Percentiles rank a stretch among this genome's conserved stretches.
Conservation (phyloP, 2,888 invertebrate species). For the Meiosimyza platycephala region DNA sequence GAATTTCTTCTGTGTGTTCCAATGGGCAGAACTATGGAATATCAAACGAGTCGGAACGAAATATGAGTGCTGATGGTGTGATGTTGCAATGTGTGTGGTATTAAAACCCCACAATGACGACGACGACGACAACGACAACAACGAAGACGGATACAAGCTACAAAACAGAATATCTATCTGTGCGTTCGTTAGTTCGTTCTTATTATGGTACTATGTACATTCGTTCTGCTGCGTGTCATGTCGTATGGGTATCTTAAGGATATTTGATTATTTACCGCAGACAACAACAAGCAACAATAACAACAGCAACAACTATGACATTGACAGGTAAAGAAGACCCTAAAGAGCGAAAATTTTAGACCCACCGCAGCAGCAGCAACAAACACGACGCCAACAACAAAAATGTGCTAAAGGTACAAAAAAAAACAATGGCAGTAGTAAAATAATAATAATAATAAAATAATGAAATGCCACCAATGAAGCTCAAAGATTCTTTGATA, state of each 20-base stretch:
- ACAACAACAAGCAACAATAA: conserved; percentile 16
- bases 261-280: conserved; percentile 28
- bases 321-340: conserved; percentile 46
- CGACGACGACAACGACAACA: conserved; percentile 17
- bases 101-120: conserved; percentile 2
- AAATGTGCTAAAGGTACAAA: not conserved
- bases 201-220: not conserved
- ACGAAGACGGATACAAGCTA: conserved; percentile 30
- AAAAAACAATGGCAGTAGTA: conserved; percentile 22
- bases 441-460: conserved; percentile 31
- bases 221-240: not conserved
- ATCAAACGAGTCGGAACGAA: no score
- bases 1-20: no score
- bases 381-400: no score
- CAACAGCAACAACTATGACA: conserved; percentile 5
- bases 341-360: conserved; percentile 18
- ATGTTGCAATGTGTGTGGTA: conserved; percentile 36
- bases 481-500: conserved; percentile 45
- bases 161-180: conserved; percentile 37
- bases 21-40: no score
- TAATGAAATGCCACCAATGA: conserved; percentile 30
- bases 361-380: conserved; percentile 22
- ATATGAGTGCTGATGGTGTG: conserved; percentile 19
- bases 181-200: conserved; percentile 21
- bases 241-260: not conserved